Evolutionary conservation across 92 coral and sea anemone species (phyloP), one percentile per base, ranked within the genome.

Genomic region (Plumapathes pennacea): DNA sequence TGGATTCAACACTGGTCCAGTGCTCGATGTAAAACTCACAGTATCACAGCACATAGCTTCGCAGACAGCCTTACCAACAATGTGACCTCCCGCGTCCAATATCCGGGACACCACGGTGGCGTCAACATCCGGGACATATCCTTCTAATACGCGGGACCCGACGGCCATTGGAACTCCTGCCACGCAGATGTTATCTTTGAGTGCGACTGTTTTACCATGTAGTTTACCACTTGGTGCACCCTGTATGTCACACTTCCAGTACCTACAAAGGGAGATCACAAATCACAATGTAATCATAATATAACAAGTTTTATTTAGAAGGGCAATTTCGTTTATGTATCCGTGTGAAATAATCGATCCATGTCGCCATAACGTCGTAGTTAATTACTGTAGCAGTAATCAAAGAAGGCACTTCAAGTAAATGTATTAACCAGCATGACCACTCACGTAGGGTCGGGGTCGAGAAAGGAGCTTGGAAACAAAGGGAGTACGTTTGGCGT

Each of bases 1-100:
- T 12, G 80, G 80, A 22, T 72, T 51, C 6, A 38, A 23, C 21
- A 72, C 80, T 13, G 59, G 64, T 17, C 80, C 73, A 12, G 60
- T 72, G 31, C 55, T 46, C 10, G 63, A 53, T 3, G 60, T 72
- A 26, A 55, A 62, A 30, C 80, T 70, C 8, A 59, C 59, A 5
- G 63, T 72, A 32, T 62, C 63, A 6, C 50, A 62, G 15, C 80
- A 72, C 64, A 45, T 26, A 55, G 62, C 64, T 44, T 72, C 72
- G 10, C 80, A 71, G 9, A 70, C 80, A 39, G 80, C 80, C 54
- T 72, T 72, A 1, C 80, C 80, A 0, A 64, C 24, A 37, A 72
- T 72, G 5, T 39, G 26, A 20, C 80, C 80, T 2, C 73, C 80
- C 14, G 48, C 64, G 37, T 72, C 73, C 23, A 72, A 72, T 50